Evolutionary conservation across 2,113 vertebrate species (phyloP).

Genomic region (Fulica atra): DNA sequence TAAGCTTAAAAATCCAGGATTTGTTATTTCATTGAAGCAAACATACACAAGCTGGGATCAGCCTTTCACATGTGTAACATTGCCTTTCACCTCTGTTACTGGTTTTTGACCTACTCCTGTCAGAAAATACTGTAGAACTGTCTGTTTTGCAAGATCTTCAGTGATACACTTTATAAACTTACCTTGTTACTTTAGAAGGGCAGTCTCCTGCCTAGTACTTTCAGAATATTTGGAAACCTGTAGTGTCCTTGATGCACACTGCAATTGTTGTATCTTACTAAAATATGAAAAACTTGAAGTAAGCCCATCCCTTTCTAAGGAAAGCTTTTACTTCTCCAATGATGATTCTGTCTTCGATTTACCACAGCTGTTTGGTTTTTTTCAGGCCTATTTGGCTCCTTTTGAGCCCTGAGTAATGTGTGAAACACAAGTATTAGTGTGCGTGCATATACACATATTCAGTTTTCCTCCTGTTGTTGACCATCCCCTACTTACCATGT

Average conservation of each 20-base stretch:
- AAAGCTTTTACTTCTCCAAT: fast-evolving
- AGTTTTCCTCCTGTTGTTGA: background rate
- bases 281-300: background rate
- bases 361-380: background rate
- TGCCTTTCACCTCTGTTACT: background rate
- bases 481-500: background rate
- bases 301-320: background rate
- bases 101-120: background rate
- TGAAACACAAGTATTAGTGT: fast-evolving
- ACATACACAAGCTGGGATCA: background rate
- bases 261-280: background rate
- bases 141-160: background rate
- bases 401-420: background rate
- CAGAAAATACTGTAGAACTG: background rate
- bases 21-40: background rate
- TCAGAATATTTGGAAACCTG: background rate
- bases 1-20: background rate
- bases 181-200: background rate
- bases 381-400: background rate
- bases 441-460: background rate
- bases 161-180: background rate
- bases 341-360: background rate
- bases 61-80: fast-evolving
- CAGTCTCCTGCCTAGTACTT: background rate
- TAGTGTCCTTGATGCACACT: background rate